Base-by-base conservation (phyloP, 2,888 invertebrate genomes). In the Drosophila recens region DNA sequence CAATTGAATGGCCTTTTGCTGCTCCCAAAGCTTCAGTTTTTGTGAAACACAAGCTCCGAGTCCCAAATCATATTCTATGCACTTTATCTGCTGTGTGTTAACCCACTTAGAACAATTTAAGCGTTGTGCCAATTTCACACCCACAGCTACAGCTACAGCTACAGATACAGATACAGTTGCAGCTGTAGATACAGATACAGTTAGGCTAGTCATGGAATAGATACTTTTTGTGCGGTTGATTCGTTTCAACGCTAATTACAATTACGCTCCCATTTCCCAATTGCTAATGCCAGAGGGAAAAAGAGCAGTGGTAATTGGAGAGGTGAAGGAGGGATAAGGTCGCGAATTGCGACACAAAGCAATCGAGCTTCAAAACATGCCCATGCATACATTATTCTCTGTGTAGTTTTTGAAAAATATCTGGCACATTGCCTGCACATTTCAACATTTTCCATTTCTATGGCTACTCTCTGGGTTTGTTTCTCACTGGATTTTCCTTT, bases 341-440 rank as follows among this genome's bases (percentile, higher is more conserved):
- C 30, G 59, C 49, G 17, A 17, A 1, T 17, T 1, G 17, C 17
- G 62, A 67, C 70, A 79, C 82, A 79, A 68, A 56, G 73, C 64
- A 68, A 82, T 76, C 53, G 71, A 63, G 65, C 49, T 42, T 56
- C 54, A 57, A 64, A 84, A 88, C 89, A 88, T 71, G 66, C 27
- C 79, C 78, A 88, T 88, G 87, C 84, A 84, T 84, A 84, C 86
- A 86, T 84, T 83, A 84, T 86, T 65, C 70, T 45, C 67, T 54
- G 45, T 67, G 58, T 64, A 53, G 65, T 56, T 40, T 52, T 13
- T 9, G 40, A 45, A 59, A 68, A 72, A 51, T 56, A 46, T 51
- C 75, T 65, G 82, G 78, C 78, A 53, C 67, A 69, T 45, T 67
- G 68, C 74, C 72, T 54, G 57, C 54, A 52, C 58, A 34, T 40